phyloP scores from a whole-genome alignment of 2,113 vertebrate genomes.

The Coreoperca whiteheadi region DNA sequence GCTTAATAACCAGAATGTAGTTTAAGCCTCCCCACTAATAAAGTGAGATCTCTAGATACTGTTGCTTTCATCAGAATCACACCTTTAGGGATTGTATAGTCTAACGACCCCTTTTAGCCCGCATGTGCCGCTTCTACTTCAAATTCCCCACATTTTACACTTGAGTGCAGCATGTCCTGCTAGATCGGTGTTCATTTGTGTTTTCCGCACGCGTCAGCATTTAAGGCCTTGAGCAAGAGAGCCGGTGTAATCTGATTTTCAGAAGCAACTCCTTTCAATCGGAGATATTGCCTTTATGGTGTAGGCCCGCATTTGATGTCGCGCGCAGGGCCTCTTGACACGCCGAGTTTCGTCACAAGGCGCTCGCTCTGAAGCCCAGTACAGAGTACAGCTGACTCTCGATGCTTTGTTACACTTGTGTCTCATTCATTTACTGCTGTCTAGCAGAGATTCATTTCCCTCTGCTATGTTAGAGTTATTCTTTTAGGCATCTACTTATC shows the following conservation, averaged over 20 bases:
- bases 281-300: slow-evolving; percentile 27
- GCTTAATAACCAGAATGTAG: slow-evolving; percentile 13
- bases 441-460: not conserved
- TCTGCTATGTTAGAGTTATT: not conserved
- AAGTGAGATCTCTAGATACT: slow-evolving; percentile 22
- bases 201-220: slow-evolving; percentile 8
- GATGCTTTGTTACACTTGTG: slow-evolving; percentile 27
- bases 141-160: not conserved
- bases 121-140: not conserved
- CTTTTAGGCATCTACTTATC: not conserved
- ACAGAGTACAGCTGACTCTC: not conserved
- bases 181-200: not conserved
- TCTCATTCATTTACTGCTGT: slow-evolving; percentile 37
- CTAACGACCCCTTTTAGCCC: not conserved
- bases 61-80: slow-evolving; percentile 21
- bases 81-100: slow-evolving; percentile 7
- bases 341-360: not conserved
- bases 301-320: slow-evolving; percentile 49
- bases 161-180: not conserved
- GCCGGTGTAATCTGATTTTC: slow-evolving; percentile 29
- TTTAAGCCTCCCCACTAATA: slow-evolving; percentile 37
- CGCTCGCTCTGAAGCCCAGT: slow-evolving; percentile 5
- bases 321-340: slow-evolving; percentile 35
- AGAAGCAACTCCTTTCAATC: slow-evolving; percentile 27
- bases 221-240: slow-evolving; percentile 16